These are phyloP conservation scores for Cryptotermes secundus DNA, from an alignment of 1,140 invertebrate genomes.

Conservation along the genomic window DNA sequence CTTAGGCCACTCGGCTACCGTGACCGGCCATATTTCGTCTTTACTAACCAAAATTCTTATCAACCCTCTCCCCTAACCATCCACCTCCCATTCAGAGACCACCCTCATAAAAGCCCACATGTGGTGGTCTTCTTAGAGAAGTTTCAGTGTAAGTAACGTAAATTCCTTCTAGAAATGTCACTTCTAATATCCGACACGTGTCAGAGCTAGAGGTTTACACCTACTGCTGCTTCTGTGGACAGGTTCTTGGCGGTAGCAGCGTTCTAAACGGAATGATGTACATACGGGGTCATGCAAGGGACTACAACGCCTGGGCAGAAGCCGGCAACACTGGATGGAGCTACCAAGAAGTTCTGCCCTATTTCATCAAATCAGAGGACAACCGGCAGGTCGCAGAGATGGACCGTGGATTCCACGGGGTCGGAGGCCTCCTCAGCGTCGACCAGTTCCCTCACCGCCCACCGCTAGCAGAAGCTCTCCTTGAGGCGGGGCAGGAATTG, in stretches of 20 bases:
- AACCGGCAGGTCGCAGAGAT: slow-evolving; percentile 49
- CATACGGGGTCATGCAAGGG: slow-evolving; percentile 67
- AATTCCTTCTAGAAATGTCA: no score
- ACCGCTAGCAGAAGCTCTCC: slow-evolving; percentile 53
- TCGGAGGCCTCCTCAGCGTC: slow-evolving; percentile 49
- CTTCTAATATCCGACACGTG: no score
- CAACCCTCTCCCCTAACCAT: no score
- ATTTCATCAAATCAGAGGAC: slow-evolving; percentile 56
- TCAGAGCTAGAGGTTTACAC: neutral
- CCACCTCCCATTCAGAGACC: no score
- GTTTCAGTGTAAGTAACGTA: no score
- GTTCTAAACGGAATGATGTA: slow-evolving; percentile 81
- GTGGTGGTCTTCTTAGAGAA: no score
- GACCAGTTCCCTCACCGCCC: slow-evolving; percentile 56
- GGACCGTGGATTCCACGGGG: slow-evolving; percentile 44
- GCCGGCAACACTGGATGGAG: slow-evolving; percentile 56
- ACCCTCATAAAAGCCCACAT: no score
- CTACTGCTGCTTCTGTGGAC: neutral
- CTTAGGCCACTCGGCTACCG: no score
- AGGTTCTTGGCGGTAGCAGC: slow-evolving; percentile 64
- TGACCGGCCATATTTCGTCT: no score
- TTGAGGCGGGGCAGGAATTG: slow-evolving; percentile 59
- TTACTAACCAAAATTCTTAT: no score
- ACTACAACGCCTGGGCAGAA: slow-evolving; percentile 72
- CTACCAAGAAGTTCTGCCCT: slow-evolving; percentile 57